Percentiles rank a stretch among this genome's conserved stretches.
These are phyloP conservation scores for Enteromius radiatus DNA, from an alignment of 2,797 vertebrate genomes.

Conservation along the genomic window DNA sequence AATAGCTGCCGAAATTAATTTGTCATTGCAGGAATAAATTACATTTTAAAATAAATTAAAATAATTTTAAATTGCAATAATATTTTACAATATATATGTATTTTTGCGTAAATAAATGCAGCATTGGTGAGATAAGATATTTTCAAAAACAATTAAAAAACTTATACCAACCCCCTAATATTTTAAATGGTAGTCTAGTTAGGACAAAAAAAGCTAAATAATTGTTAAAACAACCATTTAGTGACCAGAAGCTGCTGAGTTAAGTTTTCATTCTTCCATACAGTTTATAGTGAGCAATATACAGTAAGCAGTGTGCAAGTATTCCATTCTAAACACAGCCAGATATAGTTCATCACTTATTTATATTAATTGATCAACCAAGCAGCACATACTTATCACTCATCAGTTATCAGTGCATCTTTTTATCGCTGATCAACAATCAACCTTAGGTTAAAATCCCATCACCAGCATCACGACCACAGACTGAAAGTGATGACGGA, in stretches of 20 bases:
- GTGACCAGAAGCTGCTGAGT: background rate
- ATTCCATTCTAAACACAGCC: background rate
- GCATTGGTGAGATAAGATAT: background rate
- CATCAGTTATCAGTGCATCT: background rate
- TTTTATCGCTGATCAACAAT: conserved; percentile 20
- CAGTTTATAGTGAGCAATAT: background rate
- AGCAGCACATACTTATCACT: background rate
- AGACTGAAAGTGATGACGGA: background rate
- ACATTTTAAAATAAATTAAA: background rate
- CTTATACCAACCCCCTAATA: background rate
- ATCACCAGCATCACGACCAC: conserved; percentile 19
- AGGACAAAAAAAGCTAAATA: background rate
- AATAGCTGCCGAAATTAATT: background rate
- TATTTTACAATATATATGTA: background rate
- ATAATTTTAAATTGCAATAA: background rate
- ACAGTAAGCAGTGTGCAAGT: conserved; percentile 1
- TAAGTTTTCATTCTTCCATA: background rate
- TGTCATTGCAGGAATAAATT: background rate
- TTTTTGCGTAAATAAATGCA: background rate
- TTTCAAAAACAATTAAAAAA: background rate
- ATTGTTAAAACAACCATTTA: background rate
- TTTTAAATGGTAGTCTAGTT: background rate
- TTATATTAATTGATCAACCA: background rate
- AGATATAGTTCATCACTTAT: background rate
- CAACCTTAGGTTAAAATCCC: conserved; percentile 13